phyloP scores from a whole-genome alignment of 2,797 vertebrate species.

The Salarias fasciatus region DNA sequence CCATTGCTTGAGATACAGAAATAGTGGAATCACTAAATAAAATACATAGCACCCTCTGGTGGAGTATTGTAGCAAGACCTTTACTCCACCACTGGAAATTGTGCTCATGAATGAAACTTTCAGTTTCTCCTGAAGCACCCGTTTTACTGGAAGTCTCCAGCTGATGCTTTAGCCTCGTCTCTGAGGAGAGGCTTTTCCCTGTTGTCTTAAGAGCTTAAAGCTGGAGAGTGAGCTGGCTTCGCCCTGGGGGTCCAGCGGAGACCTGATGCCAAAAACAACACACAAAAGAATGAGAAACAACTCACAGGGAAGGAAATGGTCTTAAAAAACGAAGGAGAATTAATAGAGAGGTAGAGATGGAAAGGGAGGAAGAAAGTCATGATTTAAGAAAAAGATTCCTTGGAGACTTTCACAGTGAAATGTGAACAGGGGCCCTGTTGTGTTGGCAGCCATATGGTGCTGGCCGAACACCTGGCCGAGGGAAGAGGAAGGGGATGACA shows the following conservation, averaged over 20 bases:
- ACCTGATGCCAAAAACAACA: conserved; percentile 71
- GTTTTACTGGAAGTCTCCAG: conserved; percentile 37
- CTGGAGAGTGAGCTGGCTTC: conserved; percentile 43
- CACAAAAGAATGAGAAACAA: conserved; percentile 68
- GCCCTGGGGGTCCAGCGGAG: conserved; percentile 38
- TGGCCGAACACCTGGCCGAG: conserved; percentile 56
- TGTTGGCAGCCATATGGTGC: conserved; percentile 33
- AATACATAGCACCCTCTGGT: conserved; percentile 66
- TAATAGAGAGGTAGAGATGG: conserved; percentile 10
- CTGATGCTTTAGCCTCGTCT: conserved; percentile 54
- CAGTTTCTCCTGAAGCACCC: conserved; percentile 36
- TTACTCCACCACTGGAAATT: neutral
- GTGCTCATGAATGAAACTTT: conserved; percentile 35
- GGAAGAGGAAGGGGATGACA: conserved; percentile 20
- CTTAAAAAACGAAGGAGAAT: conserved; percentile 35
- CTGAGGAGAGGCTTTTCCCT: conserved; percentile 29
- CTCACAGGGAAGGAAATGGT: conserved; percentile 38
- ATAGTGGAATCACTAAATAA: no score
- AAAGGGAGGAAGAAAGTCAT: conserved; percentile 5
- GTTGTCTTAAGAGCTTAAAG: conserved; percentile 65
- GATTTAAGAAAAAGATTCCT: conserved; percentile 31
- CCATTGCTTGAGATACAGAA: no score
- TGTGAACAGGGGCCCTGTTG: conserved; percentile 60
- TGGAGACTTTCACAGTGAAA: conserved; percentile 44
- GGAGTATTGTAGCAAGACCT: conserved; percentile 9